These are phyloP conservation scores for Cosmia pyralina DNA, from an alignment of 2,888 invertebrate species.

Conservation along the genomic window DNA sequence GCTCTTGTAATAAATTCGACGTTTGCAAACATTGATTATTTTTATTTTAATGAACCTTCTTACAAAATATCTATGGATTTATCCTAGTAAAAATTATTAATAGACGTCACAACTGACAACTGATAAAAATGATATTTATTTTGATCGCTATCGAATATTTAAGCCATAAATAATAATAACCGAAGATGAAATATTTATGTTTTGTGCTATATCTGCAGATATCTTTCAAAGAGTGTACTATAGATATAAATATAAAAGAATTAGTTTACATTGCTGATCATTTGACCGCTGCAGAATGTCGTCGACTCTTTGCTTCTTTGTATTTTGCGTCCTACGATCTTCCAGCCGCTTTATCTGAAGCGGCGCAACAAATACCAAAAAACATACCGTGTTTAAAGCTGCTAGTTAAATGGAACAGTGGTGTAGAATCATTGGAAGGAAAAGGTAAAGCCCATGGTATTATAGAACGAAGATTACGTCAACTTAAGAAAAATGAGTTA, in stretches of 20 bases:
- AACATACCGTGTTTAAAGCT: slow-evolving; percentile 89
- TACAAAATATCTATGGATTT: slow-evolving; percentile 22
- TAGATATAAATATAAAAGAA: slow-evolving; percentile 76
- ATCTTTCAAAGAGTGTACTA: slow-evolving; percentile 69
- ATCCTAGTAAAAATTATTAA: neutral
- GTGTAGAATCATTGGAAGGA: slow-evolving; percentile 82
- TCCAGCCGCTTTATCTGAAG: slow-evolving; percentile 63
- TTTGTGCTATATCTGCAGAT: slow-evolving; percentile 68
- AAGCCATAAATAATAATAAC: neutral
- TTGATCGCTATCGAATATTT: slow-evolving; percentile 1
- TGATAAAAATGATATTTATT: slow-evolving; percentile 11
- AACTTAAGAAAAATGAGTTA: slow-evolving; percentile 89
- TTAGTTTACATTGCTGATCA: slow-evolving; percentile 89
- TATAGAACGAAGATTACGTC: slow-evolving; percentile 89
- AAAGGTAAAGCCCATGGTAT: slow-evolving; percentile 89
- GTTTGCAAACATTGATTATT: slow-evolving; percentile 15
- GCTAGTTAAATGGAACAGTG: slow-evolving; percentile 90
- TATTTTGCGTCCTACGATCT: slow-evolving; percentile 83
- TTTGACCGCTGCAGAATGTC: slow-evolving; percentile 90
- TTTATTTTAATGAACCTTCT: slow-evolving; percentile 6
- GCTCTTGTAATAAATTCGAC: slow-evolving; percentile 2
- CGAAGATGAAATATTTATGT: slow-evolving; percentile 63
- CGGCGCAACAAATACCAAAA: slow-evolving; percentile 84
- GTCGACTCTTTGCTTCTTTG: slow-evolving; percentile 89
- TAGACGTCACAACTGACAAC: slow-evolving; percentile 40